These are phyloP conservation scores for Ciona savignyi DNA, from an alignment of 23 tunicate species.

Conservation along the genomic window DNA sequence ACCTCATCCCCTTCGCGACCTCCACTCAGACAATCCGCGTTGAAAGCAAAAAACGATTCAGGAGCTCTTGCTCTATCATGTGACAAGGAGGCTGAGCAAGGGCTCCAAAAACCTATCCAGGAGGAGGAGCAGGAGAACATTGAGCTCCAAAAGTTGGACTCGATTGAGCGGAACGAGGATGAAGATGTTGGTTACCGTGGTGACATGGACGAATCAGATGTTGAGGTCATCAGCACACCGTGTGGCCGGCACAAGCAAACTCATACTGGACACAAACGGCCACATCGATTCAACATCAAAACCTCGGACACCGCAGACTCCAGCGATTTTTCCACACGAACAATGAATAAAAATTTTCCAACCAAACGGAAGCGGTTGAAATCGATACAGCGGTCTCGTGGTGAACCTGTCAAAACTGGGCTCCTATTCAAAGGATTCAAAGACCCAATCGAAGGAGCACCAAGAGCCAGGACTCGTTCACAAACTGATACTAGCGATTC, in stretches of 20 bases:
- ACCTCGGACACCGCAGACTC: constrained; percentile 17
- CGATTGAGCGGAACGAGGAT: constrained; percentile 6
- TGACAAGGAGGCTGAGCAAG: constrained; percentile 13
- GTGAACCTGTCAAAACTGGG: neutral
- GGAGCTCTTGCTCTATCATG: constrained; percentile 89
- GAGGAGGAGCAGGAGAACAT: neutral
- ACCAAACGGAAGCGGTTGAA: constrained; percentile 4
- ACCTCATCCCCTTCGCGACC: neutral
- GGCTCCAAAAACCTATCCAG: neutral
- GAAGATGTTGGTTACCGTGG: constrained; percentile 66
- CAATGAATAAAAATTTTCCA: neutral
- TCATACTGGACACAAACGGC: constrained; percentile 9
- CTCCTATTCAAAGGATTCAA: constrained; percentile 34
- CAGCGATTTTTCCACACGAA: neutral
- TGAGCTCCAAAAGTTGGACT: neutral
- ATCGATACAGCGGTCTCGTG: neutral
- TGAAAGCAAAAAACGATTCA: constrained; percentile 70
- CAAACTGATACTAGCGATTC: neutral
- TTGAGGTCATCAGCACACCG: constrained; percentile 15
- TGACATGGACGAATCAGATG: constrained; percentile 69
- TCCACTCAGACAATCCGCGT: constrained; percentile 12
- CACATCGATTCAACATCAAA: neutral
- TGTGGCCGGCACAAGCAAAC: constrained; percentile 11
- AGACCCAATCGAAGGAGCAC: neutral
- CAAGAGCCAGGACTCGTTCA: neutral